These are phyloP conservation scores for Muscicapa striata DNA, from an alignment of 2,797 vertebrate genomes.

Conservation along the genomic window DNA sequence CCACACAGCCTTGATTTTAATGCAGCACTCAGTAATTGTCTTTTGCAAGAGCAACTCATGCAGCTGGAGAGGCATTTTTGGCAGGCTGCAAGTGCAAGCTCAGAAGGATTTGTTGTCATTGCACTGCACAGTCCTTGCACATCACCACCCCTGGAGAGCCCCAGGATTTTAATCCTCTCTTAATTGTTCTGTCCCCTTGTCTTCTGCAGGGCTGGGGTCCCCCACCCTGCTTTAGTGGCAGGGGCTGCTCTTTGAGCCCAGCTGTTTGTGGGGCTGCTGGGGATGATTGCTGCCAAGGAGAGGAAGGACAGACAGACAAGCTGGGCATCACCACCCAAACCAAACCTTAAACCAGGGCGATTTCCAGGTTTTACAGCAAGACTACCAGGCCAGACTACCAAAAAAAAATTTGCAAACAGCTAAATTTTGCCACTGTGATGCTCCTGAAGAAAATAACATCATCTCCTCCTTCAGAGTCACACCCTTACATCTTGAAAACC, in stretches of 20 bases:
- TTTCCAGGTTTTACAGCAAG: neutral
- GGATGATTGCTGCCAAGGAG: neutral
- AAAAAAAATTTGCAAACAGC: neutral
- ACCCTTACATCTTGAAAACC: neutral
- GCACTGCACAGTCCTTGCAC: neutral
- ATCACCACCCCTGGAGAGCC: neutral
- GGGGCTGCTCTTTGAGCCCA: neutral
- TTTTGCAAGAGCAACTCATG: neutral
- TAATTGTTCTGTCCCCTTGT: neutral
- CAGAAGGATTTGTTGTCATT: neutral
- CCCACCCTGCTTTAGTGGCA: neutral
- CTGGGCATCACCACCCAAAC: neutral
- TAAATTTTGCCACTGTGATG: neutral
- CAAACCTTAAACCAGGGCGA: neutral
- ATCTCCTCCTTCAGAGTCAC: neutral
- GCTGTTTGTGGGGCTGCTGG: neutral
- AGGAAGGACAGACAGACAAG: neutral
- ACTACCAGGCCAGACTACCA: neutral
- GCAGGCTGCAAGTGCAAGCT: neutral
- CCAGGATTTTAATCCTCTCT: conserved; percentile 10
- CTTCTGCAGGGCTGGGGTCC: neutral
- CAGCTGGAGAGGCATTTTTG: neutral
- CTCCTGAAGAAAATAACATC: neutral
- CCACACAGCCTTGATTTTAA: neutral
- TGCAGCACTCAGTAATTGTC: neutral